These are phyloP conservation scores for Ifrita kowaldi DNA, from an alignment of 2,113 vertebrate genomes.

Conservation along the genomic window DNA sequence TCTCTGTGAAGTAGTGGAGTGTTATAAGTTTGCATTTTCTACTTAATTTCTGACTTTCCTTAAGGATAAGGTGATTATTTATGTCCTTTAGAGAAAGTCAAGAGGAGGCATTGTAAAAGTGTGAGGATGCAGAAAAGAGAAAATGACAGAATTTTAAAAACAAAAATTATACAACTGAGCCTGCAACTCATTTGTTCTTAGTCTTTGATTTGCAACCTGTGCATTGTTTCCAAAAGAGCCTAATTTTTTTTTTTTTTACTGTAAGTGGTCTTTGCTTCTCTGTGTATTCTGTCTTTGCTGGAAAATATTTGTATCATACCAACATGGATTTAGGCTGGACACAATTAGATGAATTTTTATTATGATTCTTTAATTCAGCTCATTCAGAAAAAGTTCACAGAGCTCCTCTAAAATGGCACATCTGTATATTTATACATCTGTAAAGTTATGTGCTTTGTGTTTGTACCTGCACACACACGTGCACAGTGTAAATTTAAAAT, in stretches of 20 bases:
- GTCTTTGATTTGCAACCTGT: not conserved
- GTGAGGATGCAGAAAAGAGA: not conserved
- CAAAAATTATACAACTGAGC: not conserved
- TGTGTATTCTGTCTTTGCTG: not conserved
- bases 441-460: not conserved
- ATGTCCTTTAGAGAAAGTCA: not conserved
- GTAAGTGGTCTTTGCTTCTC: accelerated
- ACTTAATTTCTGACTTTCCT: not conserved
- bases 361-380: not conserved
- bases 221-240: not conserved
- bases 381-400: not conserved
- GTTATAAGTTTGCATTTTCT: not conserved
- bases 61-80: not conserved
- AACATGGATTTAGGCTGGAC: not conserved
- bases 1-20: not conserved
- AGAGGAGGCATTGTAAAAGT: not conserved
- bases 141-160: not conserved
- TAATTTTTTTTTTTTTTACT: accelerated
- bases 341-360: not conserved
- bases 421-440: accelerated
- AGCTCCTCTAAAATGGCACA: not conserved
- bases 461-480: not conserved
- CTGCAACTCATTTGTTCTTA: not conserved
- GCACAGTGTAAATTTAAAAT: not conserved
- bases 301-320: not conserved